Evolutionary conservation across 1,140 invertebrate species (phyloP).

Genomic region (Pachyrhynchus sulphureomaculatus): DNA sequence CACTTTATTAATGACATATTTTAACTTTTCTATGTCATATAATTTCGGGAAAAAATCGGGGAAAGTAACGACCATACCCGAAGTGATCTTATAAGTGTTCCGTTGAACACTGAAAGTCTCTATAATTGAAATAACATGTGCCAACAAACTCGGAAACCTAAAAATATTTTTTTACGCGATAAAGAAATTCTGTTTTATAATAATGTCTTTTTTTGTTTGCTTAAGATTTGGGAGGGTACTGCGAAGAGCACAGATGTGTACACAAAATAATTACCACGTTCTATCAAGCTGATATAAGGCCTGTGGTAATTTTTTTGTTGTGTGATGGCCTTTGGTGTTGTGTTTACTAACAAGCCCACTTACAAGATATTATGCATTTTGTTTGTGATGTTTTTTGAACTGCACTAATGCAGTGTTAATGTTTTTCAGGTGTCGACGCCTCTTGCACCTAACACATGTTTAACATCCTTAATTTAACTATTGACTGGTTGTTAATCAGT

Average conservation of each 20-base stretch:
- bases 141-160: no score
- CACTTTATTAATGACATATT: no score
- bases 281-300: constrained; percentile 45
- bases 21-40: no score
- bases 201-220: constrained; percentile 19
- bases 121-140: no score
- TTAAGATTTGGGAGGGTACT: constrained; percentile 65
- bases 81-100: no score
- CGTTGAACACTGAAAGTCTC: no score
- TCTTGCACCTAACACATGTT: not conserved
- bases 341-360: not conserved
- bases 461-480: no score
- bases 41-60: no score
- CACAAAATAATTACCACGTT: constrained; percentile 67
- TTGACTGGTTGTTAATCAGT: no score
- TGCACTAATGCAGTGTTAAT: constrained; percentile 3
- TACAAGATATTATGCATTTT: not conserved
- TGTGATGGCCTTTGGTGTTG: constrained; percentile 9
- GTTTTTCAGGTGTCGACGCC: not conserved
- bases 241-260: constrained; percentile 67
- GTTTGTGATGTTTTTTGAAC: not conserved
- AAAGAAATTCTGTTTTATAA: not conserved
- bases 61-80: no score
- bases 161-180: not conserved
- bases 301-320: constrained; percentile 43